These are phyloP conservation scores for Apistogramma diplotaenia DNA, from an alignment of 2,113 vertebrate species.

Conservation along the genomic window DNA sequence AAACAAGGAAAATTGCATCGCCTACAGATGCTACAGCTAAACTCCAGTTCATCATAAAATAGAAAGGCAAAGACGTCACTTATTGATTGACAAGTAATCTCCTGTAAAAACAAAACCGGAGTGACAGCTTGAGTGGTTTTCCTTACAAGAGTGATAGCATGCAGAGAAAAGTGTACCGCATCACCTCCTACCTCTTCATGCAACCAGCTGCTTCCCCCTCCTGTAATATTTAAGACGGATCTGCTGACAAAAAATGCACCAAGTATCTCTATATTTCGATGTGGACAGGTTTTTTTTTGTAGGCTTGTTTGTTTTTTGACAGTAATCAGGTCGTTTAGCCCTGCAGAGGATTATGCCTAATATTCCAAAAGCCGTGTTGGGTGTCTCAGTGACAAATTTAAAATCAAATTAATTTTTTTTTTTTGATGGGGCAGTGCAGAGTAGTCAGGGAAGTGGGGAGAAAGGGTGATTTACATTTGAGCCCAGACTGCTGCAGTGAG, in stretches of 20 bases:
- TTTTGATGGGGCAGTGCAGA: background rate
- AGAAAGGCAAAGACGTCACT: background rate
- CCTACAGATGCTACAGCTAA: background rate
- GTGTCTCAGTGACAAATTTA: background rate
- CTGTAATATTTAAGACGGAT: background rate
- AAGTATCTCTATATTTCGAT: background rate
- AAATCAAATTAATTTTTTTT: background rate
- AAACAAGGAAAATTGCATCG: conserved; percentile 18
- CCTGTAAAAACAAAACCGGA: background rate
- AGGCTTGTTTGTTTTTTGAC: background rate
- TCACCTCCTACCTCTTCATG: background rate
- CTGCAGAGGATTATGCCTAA: background rate
- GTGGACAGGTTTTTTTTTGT: background rate
- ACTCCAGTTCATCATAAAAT: conserved; percentile 10
- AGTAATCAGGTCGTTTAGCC: background rate
- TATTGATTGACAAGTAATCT: conserved; percentile 33
- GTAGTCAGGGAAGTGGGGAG: background rate
- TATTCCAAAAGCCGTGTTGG: background rate
- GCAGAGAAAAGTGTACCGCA: background rate
- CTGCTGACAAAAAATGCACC: conserved; percentile 1
- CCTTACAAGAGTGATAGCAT: background rate
- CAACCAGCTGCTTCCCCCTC: background rate
- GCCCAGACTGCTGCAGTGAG: background rate
- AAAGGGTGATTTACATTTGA: background rate
- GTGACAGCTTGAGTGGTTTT: background rate